Evolutionary conservation across 2,888 invertebrate species (phyloP).

Genomic region (Nomada goodeniana): DNA sequence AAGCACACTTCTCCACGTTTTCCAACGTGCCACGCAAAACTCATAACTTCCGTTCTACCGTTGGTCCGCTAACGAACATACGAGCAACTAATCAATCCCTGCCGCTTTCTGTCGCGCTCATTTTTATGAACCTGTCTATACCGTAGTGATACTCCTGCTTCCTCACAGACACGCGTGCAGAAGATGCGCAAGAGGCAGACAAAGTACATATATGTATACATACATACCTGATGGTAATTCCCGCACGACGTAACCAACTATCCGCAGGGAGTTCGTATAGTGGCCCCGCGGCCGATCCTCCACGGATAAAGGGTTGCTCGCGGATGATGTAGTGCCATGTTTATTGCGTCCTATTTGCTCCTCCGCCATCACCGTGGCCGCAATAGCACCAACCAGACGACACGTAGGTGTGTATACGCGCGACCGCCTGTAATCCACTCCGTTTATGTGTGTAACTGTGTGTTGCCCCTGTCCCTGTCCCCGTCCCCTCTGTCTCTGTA

Average conservation of each 20-base stretch:
- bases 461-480: not conserved
- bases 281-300: conserved; percentile 63
- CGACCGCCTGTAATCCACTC: not conserved
- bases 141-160: not conserved
- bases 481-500: conserved; percentile 3
- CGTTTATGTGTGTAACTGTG: not conserved
- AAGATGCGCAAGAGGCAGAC: not conserved
- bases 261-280: conserved; percentile 64
- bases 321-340: conserved; percentile 79
- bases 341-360: conserved; percentile 52
- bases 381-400: conserved; percentile 66
- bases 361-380: conserved; percentile 60
- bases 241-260: conserved; percentile 53
- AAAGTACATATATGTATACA: not conserved
- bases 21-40: not conserved
- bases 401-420: conserved; percentile 17
- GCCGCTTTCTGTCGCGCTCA: conserved; percentile 15
- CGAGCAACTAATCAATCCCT: conserved; percentile 46
- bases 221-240: conserved; percentile 45
- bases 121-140: conserved; percentile 34
- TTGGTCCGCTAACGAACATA: conserved; percentile 25
- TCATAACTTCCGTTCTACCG: conserved; percentile 20
- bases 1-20: not conserved
- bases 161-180: not conserved
- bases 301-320: conserved; percentile 77